phyloP scores from a whole-genome alignment of 2,113 vertebrate genomes.

The human (Homo sapiens) region DNA sequence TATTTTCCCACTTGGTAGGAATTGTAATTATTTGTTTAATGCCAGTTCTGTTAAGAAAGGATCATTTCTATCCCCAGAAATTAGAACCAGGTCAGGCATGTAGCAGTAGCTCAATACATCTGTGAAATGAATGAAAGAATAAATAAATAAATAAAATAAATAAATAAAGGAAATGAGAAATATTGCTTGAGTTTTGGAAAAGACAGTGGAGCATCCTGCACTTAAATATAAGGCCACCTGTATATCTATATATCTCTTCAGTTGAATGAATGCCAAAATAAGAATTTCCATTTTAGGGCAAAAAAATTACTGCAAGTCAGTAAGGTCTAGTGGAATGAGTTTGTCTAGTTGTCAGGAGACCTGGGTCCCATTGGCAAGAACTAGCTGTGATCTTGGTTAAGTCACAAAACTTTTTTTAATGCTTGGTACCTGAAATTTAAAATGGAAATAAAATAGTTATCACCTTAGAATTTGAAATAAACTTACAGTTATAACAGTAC shows the following conservation, averaged over 20 bases:
- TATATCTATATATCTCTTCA: neutral
- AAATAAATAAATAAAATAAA: neutral
- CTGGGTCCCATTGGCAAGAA: neutral
- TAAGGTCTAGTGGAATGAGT: neutral
- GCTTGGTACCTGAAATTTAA: neutral
- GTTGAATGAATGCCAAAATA: constrained; percentile 22
- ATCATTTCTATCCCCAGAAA: neutral
- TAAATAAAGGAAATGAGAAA: neutral
- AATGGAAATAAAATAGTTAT: neutral
- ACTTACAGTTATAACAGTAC: neutral
- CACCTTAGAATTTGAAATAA: neutral
- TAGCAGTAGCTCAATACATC: neutral
- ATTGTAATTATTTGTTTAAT: neutral
- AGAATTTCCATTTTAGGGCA: neutral
- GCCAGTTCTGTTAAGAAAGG: neutral
- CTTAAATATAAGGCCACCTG: neutral
- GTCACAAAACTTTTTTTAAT: neutral
- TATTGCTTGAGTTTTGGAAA: neutral
- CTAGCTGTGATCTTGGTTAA: neutral
- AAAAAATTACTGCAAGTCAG: neutral
- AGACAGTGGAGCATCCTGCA: neutral
- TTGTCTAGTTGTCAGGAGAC: neutral
- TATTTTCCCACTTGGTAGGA: neutral
- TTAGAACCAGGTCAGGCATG: neutral
- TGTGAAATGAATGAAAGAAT: neutral